Conservation (phyloP, 92 coral and sea anemone species). For the Nematostella vectensis region DNA sequence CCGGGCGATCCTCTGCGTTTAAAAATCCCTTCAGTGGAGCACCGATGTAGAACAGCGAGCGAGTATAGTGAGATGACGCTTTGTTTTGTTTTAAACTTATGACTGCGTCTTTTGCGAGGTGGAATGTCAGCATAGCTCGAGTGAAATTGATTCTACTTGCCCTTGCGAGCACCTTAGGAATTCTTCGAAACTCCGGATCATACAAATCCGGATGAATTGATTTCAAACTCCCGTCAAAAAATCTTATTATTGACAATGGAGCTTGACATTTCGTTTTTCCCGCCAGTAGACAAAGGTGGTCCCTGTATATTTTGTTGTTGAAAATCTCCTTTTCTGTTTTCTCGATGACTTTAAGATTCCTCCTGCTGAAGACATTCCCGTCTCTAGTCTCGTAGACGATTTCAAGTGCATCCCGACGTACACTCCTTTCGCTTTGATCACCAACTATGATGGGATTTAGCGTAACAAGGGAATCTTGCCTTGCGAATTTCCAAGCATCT, state of each 20-base stretch:
- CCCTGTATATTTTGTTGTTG: slow-evolving; percentile 49
- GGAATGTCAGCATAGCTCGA: slow-evolving; percentile 64
- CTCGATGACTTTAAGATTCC: slow-evolving; percentile 42
- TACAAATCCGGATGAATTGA: slow-evolving; percentile 34
- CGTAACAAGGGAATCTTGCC: slow-evolving; percentile 72
- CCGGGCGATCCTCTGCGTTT: slow-evolving; percentile 66
- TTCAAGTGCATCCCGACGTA: slow-evolving; percentile 68
- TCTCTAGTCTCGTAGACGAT: slow-evolving; percentile 69
- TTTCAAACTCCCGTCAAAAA: slow-evolving; percentile 80
- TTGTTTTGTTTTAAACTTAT: slow-evolving; percentile 21
- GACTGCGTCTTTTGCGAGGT: slow-evolving; percentile 68
- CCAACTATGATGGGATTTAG: slow-evolving; percentile 73
- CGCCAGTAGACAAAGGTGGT: slow-evolving; percentile 53
- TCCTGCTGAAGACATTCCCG: slow-evolving; percentile 59
- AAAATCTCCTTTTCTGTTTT: slow-evolving; percentile 50
- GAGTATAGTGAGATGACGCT: slow-evolving; percentile 59
- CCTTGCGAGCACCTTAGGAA: slow-evolving; percentile 29
- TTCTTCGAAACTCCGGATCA: slow-evolving; percentile 64
- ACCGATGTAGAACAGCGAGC: slow-evolving; percentile 68
- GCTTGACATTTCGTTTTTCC: slow-evolving; percentile 44
- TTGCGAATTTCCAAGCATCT: slow-evolving; percentile 95
- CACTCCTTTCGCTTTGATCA: slow-evolving; percentile 51
- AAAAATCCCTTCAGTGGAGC: slow-evolving; percentile 76
- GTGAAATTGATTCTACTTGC: slow-evolving; percentile 62
- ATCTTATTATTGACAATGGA: slow-evolving; percentile 73